Evolutionary conservation across 2,113 vertebrate genomes (phyloP).

Genomic region (Probosciger aterrimus): DNA sequence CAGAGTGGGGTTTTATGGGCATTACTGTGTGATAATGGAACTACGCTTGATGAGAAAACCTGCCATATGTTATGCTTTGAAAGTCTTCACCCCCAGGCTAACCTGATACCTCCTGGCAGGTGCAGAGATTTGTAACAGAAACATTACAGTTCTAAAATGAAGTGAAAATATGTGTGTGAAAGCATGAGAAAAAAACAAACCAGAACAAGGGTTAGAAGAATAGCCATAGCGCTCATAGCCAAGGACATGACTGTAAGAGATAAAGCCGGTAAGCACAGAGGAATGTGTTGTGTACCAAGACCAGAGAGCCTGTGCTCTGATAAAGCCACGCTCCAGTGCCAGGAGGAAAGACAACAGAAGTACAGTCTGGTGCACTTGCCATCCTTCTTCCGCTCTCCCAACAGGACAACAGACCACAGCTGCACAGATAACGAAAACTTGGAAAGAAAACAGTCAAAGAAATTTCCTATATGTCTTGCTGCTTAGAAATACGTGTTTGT

Average conservation of each 20-base stretch:
- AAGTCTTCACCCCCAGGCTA: background rate
- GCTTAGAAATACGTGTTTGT: background rate
- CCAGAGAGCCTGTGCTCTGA: background rate
- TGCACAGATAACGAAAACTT: background rate
- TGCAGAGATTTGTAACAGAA: background rate
- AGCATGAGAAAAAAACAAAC: background rate
- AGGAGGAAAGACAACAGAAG: background rate
- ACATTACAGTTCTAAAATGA: background rate
- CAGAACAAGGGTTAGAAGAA: background rate
- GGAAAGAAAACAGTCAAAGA: background rate
- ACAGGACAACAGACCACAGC: background rate
- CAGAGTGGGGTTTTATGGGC: background rate
- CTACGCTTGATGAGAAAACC: background rate
- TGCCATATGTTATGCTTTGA: background rate
- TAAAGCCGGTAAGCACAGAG: background rate
- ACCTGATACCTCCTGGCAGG: background rate
- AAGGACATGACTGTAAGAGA: background rate
- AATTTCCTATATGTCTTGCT: background rate
- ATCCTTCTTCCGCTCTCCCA: background rate
- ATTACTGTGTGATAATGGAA: background rate
- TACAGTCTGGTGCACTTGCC: rapidly evolving
- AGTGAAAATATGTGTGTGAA: background rate
- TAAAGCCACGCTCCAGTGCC: rapidly evolving
- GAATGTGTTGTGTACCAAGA: background rate
- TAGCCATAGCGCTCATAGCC: background rate